Conservation (phyloP, 2,888 invertebrate species). For the Mongoloraphidia duomilia region DNA sequence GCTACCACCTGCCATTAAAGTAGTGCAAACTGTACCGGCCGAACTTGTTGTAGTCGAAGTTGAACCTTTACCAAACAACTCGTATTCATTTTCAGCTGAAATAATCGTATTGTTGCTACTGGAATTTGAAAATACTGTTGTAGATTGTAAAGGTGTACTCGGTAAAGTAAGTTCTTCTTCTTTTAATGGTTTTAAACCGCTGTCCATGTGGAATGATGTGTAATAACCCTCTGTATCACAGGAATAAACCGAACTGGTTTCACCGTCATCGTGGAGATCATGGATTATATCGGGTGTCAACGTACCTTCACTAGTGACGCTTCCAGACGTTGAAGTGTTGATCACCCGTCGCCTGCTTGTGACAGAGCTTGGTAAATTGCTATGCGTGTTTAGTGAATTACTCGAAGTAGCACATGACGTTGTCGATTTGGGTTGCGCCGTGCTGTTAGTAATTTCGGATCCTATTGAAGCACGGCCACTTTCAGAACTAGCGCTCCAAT, state of each 20-base stretch:
- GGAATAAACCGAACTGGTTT: constrained; percentile 83
- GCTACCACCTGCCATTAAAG: constrained; percentile 54
- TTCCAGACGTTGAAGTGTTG: constrained; percentile 66
- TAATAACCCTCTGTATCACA: constrained; percentile 97
- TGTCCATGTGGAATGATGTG: constrained; percentile 94
- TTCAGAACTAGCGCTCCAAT: constrained; percentile 90
- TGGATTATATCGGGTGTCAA: constrained; percentile 71
- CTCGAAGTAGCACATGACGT: constrained; percentile 52
- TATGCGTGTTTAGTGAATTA: constrained; percentile 49
- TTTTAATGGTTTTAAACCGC: constrained; percentile 73
- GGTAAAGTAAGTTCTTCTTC: constrained; percentile 51
- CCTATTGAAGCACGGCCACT: constrained; percentile 75
- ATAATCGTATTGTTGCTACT: constrained; percentile 53
- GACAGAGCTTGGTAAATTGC: constrained; percentile 52
- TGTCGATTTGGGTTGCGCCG: constrained; percentile 53
- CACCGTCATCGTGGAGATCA: constrained; percentile 67
- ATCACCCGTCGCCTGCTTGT: constrained; percentile 47
- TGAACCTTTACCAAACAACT: constrained; percentile 80
- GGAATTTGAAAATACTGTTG: constrained; percentile 53
- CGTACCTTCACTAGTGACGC: constrained; percentile 73
- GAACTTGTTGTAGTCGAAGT: constrained; percentile 85
- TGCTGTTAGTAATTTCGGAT: constrained; percentile 64
- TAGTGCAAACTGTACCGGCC: constrained; percentile 79
- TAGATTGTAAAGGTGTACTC: constrained; percentile 56
- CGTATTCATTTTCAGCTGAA: constrained; percentile 76